Base-by-base conservation (phyloP, 2,113 vertebrate genomes). In the Platichthys stellatus region DNA sequence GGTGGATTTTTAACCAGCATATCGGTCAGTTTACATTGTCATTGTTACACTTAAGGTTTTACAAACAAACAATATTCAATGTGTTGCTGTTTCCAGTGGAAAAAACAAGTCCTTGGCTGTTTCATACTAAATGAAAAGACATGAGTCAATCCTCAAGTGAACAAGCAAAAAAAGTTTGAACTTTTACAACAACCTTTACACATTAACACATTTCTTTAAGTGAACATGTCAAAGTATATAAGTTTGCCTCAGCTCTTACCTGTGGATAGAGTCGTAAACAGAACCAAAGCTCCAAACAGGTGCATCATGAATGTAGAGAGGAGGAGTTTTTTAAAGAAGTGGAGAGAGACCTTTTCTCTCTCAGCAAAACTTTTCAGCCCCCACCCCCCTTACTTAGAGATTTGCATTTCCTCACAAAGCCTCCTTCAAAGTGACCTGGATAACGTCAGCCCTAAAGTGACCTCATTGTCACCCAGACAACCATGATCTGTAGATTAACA, bases 371-470 rank as follows among this genome's bases (percentile, higher is more conserved):
- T 58, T 57, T 11, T 31, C 17, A 4, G 5, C n/a, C 2, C 45
- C 26, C 26, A 2, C 40, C 11, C 40, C 31, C 0, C 35, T 2
- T 5, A 40, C 26, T 35, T 38, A 4, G 1, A 14, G 5, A 84
- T 84, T 86, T 78, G 83, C 88, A 86, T 86, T 72, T 80, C 40
- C 6, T 54, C 18, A 80, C 40, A 85, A 77, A 71, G 57, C 10
- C 9, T 63, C 20, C 14, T 43, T 6, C 47, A 11, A 35, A 54
- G 43, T 74, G 87, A 78, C 66, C 66, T 54, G 70, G 74, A 84
- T 82, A 74, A 63, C 2, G 12, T 20, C 6, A 11, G 40, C 40
- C 10, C 12, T 43, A 43, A 43, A 13, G 40, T 43, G 40, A 2
- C 35, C 28, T 63, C 40, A 73, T 82, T 74, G 56, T 69, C 28